phyloP scores from a whole-genome alignment of 2,113 vertebrate species.

The Arvicanthis niloticus region DNA sequence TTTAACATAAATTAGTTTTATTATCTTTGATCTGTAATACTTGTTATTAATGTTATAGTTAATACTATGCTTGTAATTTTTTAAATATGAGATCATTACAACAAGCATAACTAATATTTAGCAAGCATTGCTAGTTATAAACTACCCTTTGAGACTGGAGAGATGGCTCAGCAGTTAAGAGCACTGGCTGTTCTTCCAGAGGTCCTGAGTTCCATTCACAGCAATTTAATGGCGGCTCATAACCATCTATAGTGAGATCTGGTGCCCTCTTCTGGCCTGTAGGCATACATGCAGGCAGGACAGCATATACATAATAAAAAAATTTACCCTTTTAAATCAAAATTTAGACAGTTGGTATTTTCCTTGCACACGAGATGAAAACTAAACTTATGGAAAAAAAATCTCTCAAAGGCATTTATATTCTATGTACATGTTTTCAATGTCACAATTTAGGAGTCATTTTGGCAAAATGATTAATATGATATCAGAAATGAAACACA shows the following conservation, averaged over 20 bases:
- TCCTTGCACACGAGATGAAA: conserved; percentile 29
- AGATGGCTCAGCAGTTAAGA: too few relatives aligned
- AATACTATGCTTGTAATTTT: conserved; percentile 42
- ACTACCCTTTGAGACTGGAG: neutral
- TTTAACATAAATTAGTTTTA: conserved; percentile 51
- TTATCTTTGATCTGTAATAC: conserved; percentile 35
- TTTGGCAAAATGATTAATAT: conserved; percentile 58
- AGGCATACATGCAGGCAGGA: too few relatives aligned
- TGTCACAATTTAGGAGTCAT: neutral
- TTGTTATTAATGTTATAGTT: conserved; percentile 1
- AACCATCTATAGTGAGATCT: too few relatives aligned
- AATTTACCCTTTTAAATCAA: conserved; percentile 43
- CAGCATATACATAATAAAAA: neutral
- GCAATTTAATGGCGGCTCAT: too few relatives aligned
- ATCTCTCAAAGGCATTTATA: conserved; percentile 33
- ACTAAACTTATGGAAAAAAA: conserved; percentile 21
- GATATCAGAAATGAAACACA: conserved; percentile 52
- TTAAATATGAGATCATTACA: conserved; percentile 38
- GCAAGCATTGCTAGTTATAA: conserved; percentile 31
- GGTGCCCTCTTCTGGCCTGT: too few relatives aligned
- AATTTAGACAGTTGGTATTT: conserved; percentile 32
- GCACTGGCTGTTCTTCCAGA: neutral
- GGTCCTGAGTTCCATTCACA: too few relatives aligned
- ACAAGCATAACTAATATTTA: conserved; percentile 32
- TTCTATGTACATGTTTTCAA: conserved; percentile 31